Percentiles rank a stretch among this genome's conserved stretches.
These are phyloP conservation scores for Brenthis hecate DNA, from an alignment of 2,888 invertebrate genomes.

Conservation along the genomic window DNA sequence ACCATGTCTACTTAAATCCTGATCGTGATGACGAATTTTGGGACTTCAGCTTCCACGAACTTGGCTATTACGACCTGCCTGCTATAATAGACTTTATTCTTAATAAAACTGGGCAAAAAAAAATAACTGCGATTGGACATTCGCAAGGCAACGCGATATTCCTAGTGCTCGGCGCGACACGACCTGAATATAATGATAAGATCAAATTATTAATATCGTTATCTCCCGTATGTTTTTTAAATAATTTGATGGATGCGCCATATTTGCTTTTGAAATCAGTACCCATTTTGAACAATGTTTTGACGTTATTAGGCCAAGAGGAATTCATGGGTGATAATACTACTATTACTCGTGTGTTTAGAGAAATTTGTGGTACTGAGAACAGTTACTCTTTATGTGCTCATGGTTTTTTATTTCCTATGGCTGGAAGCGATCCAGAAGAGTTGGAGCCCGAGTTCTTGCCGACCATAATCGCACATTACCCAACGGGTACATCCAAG, in stretches of 20 bases:
- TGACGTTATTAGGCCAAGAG: conserved; percentile 53
- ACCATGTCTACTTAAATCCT: conserved; percentile 68
- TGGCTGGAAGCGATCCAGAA: conserved; percentile 73
- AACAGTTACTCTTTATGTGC: conserved; percentile 43
- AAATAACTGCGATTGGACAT: conserved; percentile 85
- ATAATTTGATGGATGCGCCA: conserved; percentile 52
- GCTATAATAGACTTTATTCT: conserved; percentile 73
- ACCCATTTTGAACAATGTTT: conserved; percentile 58
- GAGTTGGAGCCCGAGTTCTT: conserved; percentile 76
- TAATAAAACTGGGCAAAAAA: conserved; percentile 65
- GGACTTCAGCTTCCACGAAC: conserved; percentile 85
- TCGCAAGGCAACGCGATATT: conserved; percentile 84
- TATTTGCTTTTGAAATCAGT: conserved; percentile 48
- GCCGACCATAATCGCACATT: conserved; percentile 45
- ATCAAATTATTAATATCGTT: conserved; percentile 74
- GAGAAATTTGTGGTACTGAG: conserved; percentile 39
- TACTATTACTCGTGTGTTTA: conserved; percentile 11
- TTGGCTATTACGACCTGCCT: conserved; percentile 86
- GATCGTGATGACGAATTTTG: conserved; percentile 63
- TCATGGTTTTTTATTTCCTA: conserved; percentile 61
- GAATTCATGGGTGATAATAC: conserved; percentile 44
- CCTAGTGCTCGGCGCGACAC: conserved; percentile 73
- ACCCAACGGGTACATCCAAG: conserved; percentile 48
- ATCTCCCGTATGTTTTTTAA: conserved; percentile 79
- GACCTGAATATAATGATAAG: conserved; percentile 81